Evolutionary conservation across 2,888 invertebrate species (phyloP), one percentile per base, ranked within the genome.

Genomic region (Brenthis ino): DNA sequence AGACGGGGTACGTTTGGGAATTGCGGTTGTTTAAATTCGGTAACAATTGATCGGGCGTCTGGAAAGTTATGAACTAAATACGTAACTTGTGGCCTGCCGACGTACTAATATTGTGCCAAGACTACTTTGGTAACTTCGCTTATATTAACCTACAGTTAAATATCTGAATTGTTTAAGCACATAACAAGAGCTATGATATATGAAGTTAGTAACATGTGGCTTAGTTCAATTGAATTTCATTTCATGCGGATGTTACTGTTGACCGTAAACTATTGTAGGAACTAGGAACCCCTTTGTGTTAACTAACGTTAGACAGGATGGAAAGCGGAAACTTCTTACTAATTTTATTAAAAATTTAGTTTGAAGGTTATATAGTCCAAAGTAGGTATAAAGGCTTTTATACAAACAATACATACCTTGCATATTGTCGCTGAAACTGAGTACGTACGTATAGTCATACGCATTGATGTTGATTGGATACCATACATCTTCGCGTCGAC

Each of bases 41-140:
- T 74, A 78, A 78, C 79, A 78, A 78, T 80, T 77, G 79, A 82
- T 79, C 79, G 76, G 79, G 76, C 74, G 86, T 87, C 86, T 87
- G 85, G 80, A 81, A 86, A 87, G 83, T 87, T 87, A 65, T 28
- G 66, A 77, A 77, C 77, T 79, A 77, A 79, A 78, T 77, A 77
- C 77, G 79, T 76, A 78, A 79, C 77, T 80, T 76, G 77, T 75
- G 80, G 79, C 75, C 74, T 76, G 72, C 74, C 75, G 68, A 74
- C 76, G 75, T 75, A 74, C 75, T 78, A 79, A 79, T 77, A 77
- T 78, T 77, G 76, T 78, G 74, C 73, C 74, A 77, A 77, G 68
- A 75, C 72, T 73, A 73, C 72, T 76, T 75, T 74, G 70, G 72
- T 74, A 78, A 78, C 74, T 75, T 73, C 69, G 63, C 64, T 68